Evolutionary conservation across 2,113 vertebrate species (phyloP).

Genomic region (Illadopsis cleaveri): DNA sequence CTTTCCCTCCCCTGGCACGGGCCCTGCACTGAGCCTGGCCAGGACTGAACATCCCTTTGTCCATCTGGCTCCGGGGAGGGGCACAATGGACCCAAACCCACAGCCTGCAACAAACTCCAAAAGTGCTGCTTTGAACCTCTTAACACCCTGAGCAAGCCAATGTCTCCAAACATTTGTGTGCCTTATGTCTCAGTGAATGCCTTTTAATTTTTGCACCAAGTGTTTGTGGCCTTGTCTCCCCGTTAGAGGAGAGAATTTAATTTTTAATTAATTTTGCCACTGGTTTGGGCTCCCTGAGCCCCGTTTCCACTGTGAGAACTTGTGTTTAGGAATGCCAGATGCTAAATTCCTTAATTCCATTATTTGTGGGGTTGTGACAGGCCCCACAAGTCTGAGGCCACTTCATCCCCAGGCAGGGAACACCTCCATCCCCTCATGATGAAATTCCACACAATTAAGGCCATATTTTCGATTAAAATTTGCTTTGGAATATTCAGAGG

Average conservation of each 20-base stretch:
- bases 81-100: neutral
- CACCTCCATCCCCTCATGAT: neutral
- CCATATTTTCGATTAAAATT: constrained; percentile 42
- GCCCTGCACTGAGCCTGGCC: neutral
- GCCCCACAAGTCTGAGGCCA: neutral
- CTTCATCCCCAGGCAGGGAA: neutral
- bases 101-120: neutral
- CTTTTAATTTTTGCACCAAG: neutral
- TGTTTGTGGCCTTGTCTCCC: neutral
- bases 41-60: neutral
- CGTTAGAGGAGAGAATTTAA: neutral
- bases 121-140: neutral
- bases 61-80: neutral
- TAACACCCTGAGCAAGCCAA: neutral
- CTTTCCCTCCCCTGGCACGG: neutral
- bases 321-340: neutral
- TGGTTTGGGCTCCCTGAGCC: neutral
- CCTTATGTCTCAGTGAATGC: neutral
- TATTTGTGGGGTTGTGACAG: neutral
- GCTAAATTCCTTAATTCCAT: neutral
- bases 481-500: constrained; percentile 50
- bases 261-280: neutral
- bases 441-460: constrained; percentile 28
- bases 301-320: neutral
- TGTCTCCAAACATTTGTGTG: constrained; percentile 28